Percentiles rank a stretch among this genome's conserved stretches.
Conservation (phyloP, 2,113 vertebrate species). For the Neopipo cinnamomea region DNA sequence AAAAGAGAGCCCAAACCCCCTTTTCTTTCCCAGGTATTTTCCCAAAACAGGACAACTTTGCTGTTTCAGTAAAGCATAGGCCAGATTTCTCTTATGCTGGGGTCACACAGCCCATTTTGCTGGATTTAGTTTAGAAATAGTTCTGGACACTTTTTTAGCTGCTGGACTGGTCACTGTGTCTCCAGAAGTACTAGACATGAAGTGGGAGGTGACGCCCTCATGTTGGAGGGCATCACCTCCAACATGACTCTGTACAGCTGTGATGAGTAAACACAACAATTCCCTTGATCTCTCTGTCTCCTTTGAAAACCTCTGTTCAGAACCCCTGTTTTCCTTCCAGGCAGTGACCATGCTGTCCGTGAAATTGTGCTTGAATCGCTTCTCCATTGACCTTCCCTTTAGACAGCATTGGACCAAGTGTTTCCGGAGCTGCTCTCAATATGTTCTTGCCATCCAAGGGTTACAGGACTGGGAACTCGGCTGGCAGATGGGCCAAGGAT, state of each 20-base stretch:
- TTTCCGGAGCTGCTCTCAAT: background rate
- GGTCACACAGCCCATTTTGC: background rate
- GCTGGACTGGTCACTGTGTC: background rate
- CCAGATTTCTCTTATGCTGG: background rate
- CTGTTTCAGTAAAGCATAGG: background rate
- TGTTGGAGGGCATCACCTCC: too few species aligned
- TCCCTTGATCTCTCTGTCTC: background rate
- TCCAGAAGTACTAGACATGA: background rate
- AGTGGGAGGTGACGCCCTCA: rapidly evolving
- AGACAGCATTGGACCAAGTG: background rate
- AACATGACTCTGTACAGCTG: background rate
- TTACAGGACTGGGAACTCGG: background rate
- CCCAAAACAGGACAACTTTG: background rate
- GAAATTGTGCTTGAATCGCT: background rate
- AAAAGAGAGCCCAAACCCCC: background rate
- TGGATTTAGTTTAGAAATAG: background rate
- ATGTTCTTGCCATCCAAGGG: background rate
- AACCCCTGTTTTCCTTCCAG: background rate
- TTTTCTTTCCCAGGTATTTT: background rate
- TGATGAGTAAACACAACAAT: background rate
- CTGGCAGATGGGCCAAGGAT: background rate
- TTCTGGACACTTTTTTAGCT: background rate
- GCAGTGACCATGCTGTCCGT: background rate
- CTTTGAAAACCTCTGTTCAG: background rate
- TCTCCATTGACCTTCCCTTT: background rate